phyloP scores from a whole-genome alignment of 2,797 vertebrate genomes.

The Bufotes viridis region DNA sequence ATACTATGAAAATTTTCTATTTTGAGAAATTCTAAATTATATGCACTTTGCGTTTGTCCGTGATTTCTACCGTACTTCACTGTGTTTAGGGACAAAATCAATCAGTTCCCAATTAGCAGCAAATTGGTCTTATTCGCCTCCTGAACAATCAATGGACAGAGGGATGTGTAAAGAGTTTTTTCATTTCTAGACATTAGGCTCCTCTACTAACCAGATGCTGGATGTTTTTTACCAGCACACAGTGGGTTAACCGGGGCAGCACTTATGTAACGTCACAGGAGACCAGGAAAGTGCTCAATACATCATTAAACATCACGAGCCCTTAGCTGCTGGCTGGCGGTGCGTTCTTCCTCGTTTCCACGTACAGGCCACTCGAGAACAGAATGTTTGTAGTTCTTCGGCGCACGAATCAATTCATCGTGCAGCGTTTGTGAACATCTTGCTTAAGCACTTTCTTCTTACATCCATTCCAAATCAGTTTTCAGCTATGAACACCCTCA shows the following conservation, averaged over 20 bases:
- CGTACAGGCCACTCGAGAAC: slow-evolving; percentile 35
- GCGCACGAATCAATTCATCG: neutral
- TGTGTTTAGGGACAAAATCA: neutral
- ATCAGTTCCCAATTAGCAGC: neutral
- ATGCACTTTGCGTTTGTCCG: neutral
- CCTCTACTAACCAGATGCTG: neutral
- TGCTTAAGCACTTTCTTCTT: slow-evolving; percentile 17
- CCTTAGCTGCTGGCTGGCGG: slow-evolving; percentile 43
- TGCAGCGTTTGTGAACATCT: slow-evolving; percentile 2
- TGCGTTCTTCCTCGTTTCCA: slow-evolving; percentile 1
- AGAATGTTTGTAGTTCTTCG: slow-evolving; percentile 18
- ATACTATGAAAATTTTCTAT: neutral
- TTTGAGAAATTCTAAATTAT: neutral
- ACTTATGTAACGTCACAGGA: slow-evolving; percentile 55
- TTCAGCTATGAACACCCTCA: slow-evolving; percentile 11
- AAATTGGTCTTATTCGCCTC: neutral
- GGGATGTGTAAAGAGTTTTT: neutral
- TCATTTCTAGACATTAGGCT: neutral
- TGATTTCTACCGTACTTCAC: neutral
- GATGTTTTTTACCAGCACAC: neutral
- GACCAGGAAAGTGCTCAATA: slow-evolving; percentile 54
- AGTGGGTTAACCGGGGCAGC: slow-evolving; percentile 23
- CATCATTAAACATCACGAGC: slow-evolving; percentile 57
- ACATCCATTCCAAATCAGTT: neutral
- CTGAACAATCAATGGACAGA: neutral